Base-by-base conservation (phyloP, 2,113 vertebrate species). In the human region DNA sequence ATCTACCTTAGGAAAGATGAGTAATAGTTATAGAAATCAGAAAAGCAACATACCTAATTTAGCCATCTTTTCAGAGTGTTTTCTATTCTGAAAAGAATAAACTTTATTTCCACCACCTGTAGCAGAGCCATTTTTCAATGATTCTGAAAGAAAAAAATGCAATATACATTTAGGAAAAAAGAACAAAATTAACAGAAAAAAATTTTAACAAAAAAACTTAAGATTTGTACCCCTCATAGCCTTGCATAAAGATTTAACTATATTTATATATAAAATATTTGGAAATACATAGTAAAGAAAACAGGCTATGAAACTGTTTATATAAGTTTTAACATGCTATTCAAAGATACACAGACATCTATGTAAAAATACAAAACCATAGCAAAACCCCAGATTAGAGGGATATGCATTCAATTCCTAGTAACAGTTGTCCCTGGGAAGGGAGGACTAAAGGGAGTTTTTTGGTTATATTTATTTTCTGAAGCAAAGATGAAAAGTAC, bases 1-100 rank as follows among this genome's bases (percentile, higher is more conserved):
- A 73, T 20, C 90, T 2, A 79, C 23, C 50, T 93, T 72, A 66
- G 50, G 52, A 85, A 78, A 90, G 23, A 40, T 52, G 6, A 94
- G 80, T 40, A 96, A 18, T 76, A 23, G 92, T 5, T 43, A 72
- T 0, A 50, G 70, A 98, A 94, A 93, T 86, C 5, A 98, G 86
- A 92, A 57, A 89, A 55, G 93, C 84, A 96, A 97, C 98, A 80
- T 98, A 99, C 99, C 99, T 70, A 99, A 98, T 93, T 99, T 99
- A 96, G 99, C 98, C 99, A 99, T 99, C 97, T 99, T 99, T 98
- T 99, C 99, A 86, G 99, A 97, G 6, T 98, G 98, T 97, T 99
- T 99, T 93, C 98, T 98, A 94, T 98, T 99, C 97, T 99, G 99
- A 98, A 99, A 99, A 0, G 99, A 98, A 97, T 99, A 99, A 97